These are phyloP conservation scores for Tylochromis polylepis DNA, from an alignment of 2,113 vertebrate genomes.

Conservation along the genomic window DNA sequence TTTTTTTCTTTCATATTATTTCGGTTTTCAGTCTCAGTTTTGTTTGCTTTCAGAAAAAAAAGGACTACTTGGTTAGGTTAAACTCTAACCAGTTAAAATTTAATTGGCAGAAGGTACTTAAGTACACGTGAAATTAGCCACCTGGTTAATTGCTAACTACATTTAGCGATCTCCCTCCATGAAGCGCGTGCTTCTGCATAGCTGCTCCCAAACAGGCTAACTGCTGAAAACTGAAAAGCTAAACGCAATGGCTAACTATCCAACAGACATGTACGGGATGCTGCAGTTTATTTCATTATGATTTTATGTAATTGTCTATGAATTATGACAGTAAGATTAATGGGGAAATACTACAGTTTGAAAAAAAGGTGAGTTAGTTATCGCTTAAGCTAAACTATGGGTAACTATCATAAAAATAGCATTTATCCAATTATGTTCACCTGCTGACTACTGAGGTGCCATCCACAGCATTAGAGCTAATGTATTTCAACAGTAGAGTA, in stretches of 20 bases:
- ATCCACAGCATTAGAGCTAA: accelerated
- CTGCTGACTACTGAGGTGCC: not conserved
- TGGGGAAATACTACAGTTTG: not conserved
- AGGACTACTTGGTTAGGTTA: not conserved
- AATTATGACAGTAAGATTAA: not conserved
- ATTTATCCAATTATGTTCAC: not conserved
- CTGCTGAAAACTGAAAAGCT: accelerated
- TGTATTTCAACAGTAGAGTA: not conserved
- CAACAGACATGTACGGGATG: accelerated
- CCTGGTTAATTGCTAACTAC: not conserved
- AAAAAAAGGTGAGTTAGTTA: accelerated
- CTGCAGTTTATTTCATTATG: not conserved
- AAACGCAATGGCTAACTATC: not conserved
- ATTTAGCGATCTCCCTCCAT: not conserved
- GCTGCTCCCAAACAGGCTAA: accelerated
- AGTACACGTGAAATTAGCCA: not conserved
- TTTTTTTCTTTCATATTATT: accelerated
- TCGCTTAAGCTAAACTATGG: not conserved
- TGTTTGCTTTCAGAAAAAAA: not conserved
- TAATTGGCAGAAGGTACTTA: no score
- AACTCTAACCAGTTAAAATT: not conserved
- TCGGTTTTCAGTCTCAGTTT: accelerated
- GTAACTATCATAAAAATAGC: accelerated
- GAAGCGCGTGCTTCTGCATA: not conserved
- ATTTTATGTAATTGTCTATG: not conserved